A percentile compares a stretch with the other conserved stretches of the same genome.
These are phyloP conservation scores for Pinna nobilis DNA, from an alignment of 1,140 invertebrate genomes.

Conservation along the genomic window DNA sequence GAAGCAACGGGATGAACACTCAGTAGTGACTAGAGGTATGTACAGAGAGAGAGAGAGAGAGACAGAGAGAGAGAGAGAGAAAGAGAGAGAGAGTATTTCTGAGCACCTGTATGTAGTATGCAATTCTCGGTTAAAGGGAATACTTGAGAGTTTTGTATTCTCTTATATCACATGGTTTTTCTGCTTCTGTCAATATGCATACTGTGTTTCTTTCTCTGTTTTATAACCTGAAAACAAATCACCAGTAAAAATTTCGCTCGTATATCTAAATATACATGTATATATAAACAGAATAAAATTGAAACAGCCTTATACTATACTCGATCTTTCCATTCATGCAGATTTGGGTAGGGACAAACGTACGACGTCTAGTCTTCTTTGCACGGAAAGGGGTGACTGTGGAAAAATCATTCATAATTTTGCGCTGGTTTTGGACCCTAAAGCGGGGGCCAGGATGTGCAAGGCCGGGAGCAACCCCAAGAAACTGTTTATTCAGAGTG, in stretches of 20 bases:
- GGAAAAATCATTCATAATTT: conserved; percentile 13
- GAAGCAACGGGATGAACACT: background rate
- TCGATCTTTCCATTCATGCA: background rate
- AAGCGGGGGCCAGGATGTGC: background rate
- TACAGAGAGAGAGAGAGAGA: no score
- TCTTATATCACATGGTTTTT: no score
- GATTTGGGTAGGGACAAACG: background rate
- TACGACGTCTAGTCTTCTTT: background rate
- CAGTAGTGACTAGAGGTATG: no score
- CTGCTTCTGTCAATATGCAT: no score
- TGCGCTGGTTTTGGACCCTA: conserved; percentile 8
- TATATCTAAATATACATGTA: background rate
- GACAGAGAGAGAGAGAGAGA: background rate
- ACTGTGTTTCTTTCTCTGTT: no score
- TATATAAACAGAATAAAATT: background rate
- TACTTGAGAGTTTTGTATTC: no score
- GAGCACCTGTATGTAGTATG: background rate
- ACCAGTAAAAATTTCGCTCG: no score
- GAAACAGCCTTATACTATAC: background rate
- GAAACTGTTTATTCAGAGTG: background rate
- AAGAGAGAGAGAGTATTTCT: background rate
- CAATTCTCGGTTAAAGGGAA: background rate
- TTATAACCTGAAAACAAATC: no score
- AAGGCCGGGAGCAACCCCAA: background rate
- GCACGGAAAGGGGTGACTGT: conserved; percentile 9